These are phyloP conservation scores for Nasonia longicornis DNA, from an alignment of 1,140 invertebrate genomes.

Conservation along the genomic window DNA sequence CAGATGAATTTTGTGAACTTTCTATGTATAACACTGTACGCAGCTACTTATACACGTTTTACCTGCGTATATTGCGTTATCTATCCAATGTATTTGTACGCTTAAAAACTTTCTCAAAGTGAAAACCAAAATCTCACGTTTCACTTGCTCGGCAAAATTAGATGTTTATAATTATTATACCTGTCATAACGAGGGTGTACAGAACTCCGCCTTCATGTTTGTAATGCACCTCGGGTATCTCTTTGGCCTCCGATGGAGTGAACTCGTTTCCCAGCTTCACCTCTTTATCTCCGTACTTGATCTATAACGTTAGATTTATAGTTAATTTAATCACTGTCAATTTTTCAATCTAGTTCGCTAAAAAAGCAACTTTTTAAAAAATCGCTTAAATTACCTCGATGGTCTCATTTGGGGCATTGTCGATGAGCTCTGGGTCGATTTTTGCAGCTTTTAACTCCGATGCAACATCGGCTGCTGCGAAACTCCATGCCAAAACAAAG, in stretches of 20 bases:
- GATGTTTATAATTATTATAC: slow-evolving; percentile 57
- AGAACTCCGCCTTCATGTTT: slow-evolving; percentile 67
- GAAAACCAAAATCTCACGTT: no score
- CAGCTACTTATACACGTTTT: neutral
- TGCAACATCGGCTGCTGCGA: slow-evolving; percentile 56
- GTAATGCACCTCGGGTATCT: slow-evolving; percentile 67
- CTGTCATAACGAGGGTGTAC: slow-evolving; percentile 75
- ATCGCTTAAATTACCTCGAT: slow-evolving; percentile 60
- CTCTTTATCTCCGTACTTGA: slow-evolving; percentile 64
- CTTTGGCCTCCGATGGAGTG: slow-evolving; percentile 66
- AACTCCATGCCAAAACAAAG: slow-evolving; percentile 51
- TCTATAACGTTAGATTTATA: slow-evolving; percentile 54
- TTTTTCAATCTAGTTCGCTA: neutral
- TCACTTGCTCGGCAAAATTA: neutral
- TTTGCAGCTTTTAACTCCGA: slow-evolving; percentile 62
- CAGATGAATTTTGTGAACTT: no score
- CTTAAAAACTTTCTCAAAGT: no score
- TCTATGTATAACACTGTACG: neutral
- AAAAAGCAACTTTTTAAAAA: no score
- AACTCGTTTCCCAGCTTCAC: slow-evolving; percentile 72
- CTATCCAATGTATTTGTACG: no score
- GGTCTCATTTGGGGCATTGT: slow-evolving; percentile 60
- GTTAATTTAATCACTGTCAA: neutral
- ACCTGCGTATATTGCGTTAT: neutral
- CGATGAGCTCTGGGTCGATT: slow-evolving; percentile 70